Conservation (phyloP, 2,113 vertebrate genomes). For the Cinclus mexicanus region DNA sequence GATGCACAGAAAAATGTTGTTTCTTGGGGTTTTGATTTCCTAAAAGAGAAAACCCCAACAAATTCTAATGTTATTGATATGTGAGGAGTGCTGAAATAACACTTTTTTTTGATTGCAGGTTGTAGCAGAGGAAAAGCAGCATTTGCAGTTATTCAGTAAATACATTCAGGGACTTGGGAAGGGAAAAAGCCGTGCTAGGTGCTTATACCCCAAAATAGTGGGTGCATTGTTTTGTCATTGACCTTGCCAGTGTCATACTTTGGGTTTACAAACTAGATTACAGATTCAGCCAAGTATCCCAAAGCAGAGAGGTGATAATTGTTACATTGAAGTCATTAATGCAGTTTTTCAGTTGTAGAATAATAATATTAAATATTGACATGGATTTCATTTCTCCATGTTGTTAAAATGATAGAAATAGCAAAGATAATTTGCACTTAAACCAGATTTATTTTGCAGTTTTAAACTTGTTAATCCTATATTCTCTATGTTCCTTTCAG, state of each 20-base stretch:
- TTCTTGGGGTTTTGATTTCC: not conserved
- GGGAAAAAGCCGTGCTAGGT: not conserved
- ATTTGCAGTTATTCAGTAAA: not conserved
- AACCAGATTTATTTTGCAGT: not conserved
- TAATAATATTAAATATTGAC: not conserved
- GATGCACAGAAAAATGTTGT: not conserved
- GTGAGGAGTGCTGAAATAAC: not conserved
- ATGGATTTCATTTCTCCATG: not conserved
- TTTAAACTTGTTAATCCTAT: not conserved
- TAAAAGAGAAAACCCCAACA: not conserved
- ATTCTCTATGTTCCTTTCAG: not conserved
- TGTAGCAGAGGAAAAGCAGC: not conserved
- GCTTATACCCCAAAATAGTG: not conserved
- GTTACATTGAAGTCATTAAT: not conserved
- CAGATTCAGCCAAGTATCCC: not conserved
- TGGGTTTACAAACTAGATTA: not conserved
- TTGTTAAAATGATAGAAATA: not conserved
- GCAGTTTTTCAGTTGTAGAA: not conserved
- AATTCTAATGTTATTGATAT: not conserved
- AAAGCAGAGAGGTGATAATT: not conserved
- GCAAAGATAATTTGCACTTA: not conserved
- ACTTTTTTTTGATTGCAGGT: not conserved
- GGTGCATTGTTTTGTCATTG: not conserved
- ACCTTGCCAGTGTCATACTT: accelerated
- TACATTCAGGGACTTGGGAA: not conserved